A percentile compares a stretch with the other conserved stretches of the same genome.
Evolutionary conservation across 2,797 vertebrate genomes (phyloP).

Genomic region (Clamator glandarius): DNA sequence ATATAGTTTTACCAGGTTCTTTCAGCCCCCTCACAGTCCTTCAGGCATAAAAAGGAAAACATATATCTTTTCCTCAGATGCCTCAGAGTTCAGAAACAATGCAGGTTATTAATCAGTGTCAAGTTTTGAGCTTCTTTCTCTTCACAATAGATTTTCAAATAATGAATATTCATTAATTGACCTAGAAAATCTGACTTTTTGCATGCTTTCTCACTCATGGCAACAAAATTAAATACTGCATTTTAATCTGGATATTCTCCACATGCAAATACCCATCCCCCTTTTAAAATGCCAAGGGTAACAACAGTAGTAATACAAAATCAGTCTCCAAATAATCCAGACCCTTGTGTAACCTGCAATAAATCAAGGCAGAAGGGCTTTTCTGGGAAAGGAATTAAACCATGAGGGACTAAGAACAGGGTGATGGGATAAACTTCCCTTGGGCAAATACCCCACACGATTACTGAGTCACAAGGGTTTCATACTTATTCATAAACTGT

Average conservation of each 20-base stretch:
- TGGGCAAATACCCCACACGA: neutral
- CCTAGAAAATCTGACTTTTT: conserved; percentile 31
- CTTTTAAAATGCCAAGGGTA: neutral
- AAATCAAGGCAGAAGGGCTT: neutral
- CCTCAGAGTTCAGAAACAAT: conserved; percentile 2
- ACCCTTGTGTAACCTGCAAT: neutral
- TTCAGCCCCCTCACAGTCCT: neutral
- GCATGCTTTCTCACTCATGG: neutral
- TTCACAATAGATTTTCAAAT: conserved; percentile 9
- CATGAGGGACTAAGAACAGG: neutral
- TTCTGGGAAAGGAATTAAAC: neutral
- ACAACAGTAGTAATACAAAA: neutral
- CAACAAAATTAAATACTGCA: neutral
- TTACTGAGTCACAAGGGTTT: neutral
- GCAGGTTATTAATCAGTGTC: conserved; percentile 23
- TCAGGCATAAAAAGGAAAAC: neutral
- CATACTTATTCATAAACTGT: neutral
- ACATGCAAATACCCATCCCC: neutral
- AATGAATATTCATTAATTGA: conserved; percentile 49
- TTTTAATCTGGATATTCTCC: neutral
- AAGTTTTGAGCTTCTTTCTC: neutral
- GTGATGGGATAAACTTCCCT: neutral
- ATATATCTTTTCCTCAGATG: conserved; percentile 7
- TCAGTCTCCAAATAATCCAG: neutral
- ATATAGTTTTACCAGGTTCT: neutral